A percentile compares a stretch with the other conserved stretches of the same genome.
Evolutionary conservation across 2,113 vertebrate genomes (phyloP).

Genomic region (Campylomormyrus tamandua): DNA sequence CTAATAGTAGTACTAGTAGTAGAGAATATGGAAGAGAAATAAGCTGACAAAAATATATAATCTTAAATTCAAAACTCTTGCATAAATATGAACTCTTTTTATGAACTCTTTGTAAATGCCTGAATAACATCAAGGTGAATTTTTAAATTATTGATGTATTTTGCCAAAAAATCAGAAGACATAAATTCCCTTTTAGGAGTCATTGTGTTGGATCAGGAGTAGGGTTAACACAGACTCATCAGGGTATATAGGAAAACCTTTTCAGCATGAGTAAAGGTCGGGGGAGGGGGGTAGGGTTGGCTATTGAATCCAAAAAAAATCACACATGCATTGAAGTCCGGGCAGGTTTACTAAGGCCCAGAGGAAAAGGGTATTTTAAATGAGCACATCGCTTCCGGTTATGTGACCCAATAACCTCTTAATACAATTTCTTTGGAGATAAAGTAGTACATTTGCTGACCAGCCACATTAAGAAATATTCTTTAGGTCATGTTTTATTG

Average conservation of each 20-base stretch:
- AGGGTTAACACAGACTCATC: background rate
- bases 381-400: background rate
- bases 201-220: background rate
- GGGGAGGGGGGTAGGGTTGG: background rate
- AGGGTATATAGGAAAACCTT: background rate
- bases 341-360: background rate
- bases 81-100: background rate
- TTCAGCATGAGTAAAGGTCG: background rate
- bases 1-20: background rate
- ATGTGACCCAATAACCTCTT: background rate
- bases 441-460: background rate
- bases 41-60: background rate
- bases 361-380: background rate
- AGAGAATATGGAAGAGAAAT: background rate
- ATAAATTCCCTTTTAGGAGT: background rate
- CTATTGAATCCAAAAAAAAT: background rate
- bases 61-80: background rate
- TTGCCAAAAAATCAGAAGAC: background rate
- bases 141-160: background rate
- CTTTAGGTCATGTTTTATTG: background rate
- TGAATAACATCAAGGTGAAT: background rate
- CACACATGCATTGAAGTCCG: background rate
- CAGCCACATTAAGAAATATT: background rate
- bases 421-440: background rate
- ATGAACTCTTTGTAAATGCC: background rate